Conservation (phyloP, 2,797 vertebrate species). For the Neoniphon sammara region DNA sequence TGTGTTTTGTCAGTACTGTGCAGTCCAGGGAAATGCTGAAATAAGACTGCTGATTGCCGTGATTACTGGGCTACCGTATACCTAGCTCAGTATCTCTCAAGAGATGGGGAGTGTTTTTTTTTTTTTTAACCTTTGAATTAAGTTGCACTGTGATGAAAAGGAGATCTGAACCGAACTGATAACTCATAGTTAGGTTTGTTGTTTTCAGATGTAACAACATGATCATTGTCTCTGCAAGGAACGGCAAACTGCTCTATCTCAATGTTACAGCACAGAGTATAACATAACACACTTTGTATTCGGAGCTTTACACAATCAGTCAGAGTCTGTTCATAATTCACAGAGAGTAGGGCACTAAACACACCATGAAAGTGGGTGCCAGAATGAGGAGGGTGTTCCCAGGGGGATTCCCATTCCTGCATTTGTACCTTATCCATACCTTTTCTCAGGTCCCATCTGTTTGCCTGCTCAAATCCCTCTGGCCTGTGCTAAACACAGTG, state of each 20-base stretch:
- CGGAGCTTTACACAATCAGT: conserved; percentile 71
- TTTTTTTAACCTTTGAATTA: conserved; percentile 40
- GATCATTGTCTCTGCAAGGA: conserved; percentile 8
- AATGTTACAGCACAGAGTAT: conserved; percentile 45
- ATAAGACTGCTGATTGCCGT: conserved; percentile 76
- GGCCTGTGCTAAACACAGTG: conserved; percentile 81
- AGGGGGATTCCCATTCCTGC: conserved; percentile 68
- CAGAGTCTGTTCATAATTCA: conserved; percentile 73
- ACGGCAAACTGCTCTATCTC: conserved; percentile 47
- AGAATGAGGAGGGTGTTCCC: conserved; percentile 74
- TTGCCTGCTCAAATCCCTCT: conserved; percentile 83
- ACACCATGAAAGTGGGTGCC: conserved; percentile 79
- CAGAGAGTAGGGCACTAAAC: conserved; percentile 77
- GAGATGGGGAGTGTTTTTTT: conserved; percentile 27
- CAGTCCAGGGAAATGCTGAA: conserved; percentile 70
- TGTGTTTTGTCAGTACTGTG: conserved; percentile 76
- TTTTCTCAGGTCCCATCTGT: conserved; percentile 84
- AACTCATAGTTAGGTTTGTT: neutral
- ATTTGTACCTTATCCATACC: conserved; percentile 82
- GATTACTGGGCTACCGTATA: conserved; percentile 65
- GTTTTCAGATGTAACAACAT: conserved; percentile 1
- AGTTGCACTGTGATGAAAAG: conserved; percentile 20
- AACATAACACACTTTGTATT: conserved; percentile 71
- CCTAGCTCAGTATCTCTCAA: conserved; percentile 51
- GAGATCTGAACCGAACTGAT: conserved; percentile 19